Evolutionary conservation across 2,888 invertebrate species (phyloP).

Genomic region (Lithophane ornitopus): DNA sequence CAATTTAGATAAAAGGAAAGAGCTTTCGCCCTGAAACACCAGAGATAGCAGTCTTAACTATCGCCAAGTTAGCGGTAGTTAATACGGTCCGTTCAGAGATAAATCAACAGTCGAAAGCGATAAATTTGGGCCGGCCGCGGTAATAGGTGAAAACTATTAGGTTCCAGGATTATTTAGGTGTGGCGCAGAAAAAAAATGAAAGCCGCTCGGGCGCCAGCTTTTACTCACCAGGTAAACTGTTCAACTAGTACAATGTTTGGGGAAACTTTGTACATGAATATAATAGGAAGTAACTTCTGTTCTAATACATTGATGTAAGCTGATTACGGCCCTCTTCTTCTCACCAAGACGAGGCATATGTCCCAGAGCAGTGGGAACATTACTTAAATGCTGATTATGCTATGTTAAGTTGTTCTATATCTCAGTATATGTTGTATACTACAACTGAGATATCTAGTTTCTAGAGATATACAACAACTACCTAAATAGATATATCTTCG

Average conservation of each 20-base stretch:
- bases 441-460: too few species aligned
- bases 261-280: constrained; percentile 29
- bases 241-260: constrained; percentile 27
- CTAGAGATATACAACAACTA: too few species aligned
- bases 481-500: too few species aligned
- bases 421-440: too few species aligned
- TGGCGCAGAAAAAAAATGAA: constrained; percentile 81
- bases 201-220: constrained; percentile 66
- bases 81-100: constrained; percentile 87
- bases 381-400: too few species aligned
- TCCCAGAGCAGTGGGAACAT: too few species aligned
- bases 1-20: constrained; percentile 91
- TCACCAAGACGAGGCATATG: too few species aligned
- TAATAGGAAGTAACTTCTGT: constrained; percentile 12
- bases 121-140: constrained; percentile 87
- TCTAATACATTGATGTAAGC: constrained; percentile 14
- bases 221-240: constrained; percentile 45
- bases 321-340: too few species aligned
- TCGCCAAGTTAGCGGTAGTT: constrained; percentile 91
- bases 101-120: constrained; percentile 89
- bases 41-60: constrained; percentile 90
- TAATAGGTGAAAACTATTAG: constrained; percentile 91
- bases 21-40: constrained; percentile 89
- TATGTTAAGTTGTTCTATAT: too few species aligned
- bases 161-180: constrained; percentile 85